phyloP scores from a whole-genome alignment of 2,888 invertebrate genomes.

The Caenorhabditis plicata region DNA sequence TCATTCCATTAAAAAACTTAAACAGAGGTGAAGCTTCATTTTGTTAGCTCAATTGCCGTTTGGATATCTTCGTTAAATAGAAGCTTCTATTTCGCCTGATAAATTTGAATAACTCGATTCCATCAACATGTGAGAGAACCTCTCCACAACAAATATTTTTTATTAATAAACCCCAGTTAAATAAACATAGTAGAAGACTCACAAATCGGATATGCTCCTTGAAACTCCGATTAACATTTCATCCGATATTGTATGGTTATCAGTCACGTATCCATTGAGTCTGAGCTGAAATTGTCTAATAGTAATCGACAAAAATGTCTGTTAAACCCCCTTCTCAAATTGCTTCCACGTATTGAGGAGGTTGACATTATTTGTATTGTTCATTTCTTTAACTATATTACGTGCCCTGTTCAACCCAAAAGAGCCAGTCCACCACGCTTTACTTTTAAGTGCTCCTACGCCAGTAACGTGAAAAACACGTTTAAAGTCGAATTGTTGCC shows the following conservation, averaged over 20 bases:
- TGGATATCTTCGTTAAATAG: too few species aligned
- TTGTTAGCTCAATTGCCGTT: too few species aligned
- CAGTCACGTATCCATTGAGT: neutral
- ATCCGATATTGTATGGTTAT: neutral
- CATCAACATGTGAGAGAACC: too few species aligned
- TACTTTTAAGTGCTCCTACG: neutral
- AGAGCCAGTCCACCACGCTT: neutral
- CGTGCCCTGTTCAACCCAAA: neutral
- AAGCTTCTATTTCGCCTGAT: too few species aligned
- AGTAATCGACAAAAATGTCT: too few species aligned
- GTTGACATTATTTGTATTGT: neutral
- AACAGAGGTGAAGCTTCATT: too few species aligned
- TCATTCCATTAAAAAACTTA: too few species aligned
- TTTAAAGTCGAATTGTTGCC: conserved; percentile 2
- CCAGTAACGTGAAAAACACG: neutral
- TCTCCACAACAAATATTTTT: too few species aligned
- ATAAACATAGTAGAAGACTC: neutral
- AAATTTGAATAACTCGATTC: too few species aligned
- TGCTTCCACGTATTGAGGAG: neutral
- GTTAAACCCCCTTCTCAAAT: neutral
- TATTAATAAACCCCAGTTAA: neutral
- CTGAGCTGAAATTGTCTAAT: too few species aligned
- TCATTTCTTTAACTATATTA: neutral
- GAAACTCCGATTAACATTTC: neutral
- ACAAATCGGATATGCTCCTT: neutral